Base-by-base conservation (phyloP, 2,888 invertebrate species). In the Pherbina coryleti region DNA sequence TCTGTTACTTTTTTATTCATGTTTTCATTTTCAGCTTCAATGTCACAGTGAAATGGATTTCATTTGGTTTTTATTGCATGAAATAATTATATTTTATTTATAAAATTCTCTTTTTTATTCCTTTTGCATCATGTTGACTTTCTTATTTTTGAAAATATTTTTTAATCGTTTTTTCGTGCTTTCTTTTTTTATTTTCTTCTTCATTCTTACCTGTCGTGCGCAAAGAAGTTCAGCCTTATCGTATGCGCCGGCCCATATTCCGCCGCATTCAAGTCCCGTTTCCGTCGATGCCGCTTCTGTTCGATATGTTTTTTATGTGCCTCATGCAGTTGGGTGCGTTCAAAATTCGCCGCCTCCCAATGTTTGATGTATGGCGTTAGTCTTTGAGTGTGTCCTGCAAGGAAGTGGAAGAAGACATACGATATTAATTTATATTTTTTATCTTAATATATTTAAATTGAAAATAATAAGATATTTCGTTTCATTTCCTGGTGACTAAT, bases 281-380 rank as follows among this genome's bases (percentile, higher is more conserved):
- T 90, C 82, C 87, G 85, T 37, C 90, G 88, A 78, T 86, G 86
- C 49, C 85, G 86, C 71, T 88, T 86, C 78, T 89, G 88, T 80
- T 88, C 87, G 84, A 88, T 85, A 84, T 90, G 90, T 75, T 86
- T 85, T 75, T 86, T 85, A 82, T 90, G 89, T n/a, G 90, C 90
- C 55, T 84, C 85, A 80, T 88, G 87, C 79, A 90, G 82, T 77
- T 85, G 83, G 14, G 81, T 79, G 76, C 89, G 93, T 90, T 95
- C 93, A 90, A 95, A 96, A 88, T 91, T 91, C 84, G 95, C 94
- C 80, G 94, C 93, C 90, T 96, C 95, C 92, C 94, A 96, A 90
- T 95, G 93, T 80, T 93, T 92, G 88, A 96, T 94, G 91, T 94
- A 95, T 81, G 95, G 94, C 86, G 93, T 94, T 88, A 95, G 84